Base-by-base conservation (phyloP, 2,888 invertebrate species). In the Tetropium fuscum region DNA sequence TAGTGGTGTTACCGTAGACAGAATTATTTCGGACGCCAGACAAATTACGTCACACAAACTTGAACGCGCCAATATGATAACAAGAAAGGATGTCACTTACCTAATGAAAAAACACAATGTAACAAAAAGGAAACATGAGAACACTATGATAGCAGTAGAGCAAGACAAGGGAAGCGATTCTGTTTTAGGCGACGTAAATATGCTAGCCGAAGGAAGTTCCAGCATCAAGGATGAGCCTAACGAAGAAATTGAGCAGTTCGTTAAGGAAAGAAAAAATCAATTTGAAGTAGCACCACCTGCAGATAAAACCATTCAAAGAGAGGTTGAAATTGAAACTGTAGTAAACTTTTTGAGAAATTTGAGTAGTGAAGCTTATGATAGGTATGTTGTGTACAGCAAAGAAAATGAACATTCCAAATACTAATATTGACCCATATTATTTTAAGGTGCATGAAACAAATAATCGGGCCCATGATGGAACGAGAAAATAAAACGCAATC, bases 1-100 rank as follows among this genome's bases (percentile, higher is more conserved):
- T 58, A 55, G 40, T 40, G 53, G 53, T 43, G 49, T 51, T 41
- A 36, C 40, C 8, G 38, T 45, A 25, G 48, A 56, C 7, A 36
- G 56, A 56, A 48, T 56, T 49, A 49, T 49, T 18, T 22, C 34
- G 0, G 49, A 49, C 40, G 30, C 48, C 19, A 48, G 41, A 40
- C 3, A 30, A 7, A 2, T 7, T 2, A 30, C 7, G 6, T n/a
- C 30, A 3, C 2, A n/a, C 2, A 30, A 49, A 16, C 13, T 56
- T 8, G 11, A 32, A 25, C 22, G 49, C 27, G 32, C 27, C 19
- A 30, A 40, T 57, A 20, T 57, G n/a, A 10, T 51, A 20, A 51
- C 27, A 13, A 49, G 40, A 18, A 45, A 45, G 6, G 48, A 32
- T 40, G 27, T 48, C 0, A 10, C 40, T 27, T 40, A 38, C 40